Evolutionary conservation across 2,797 vertebrate species (phyloP), one percentile per base, ranked within the genome.

Genomic region (Bradypodion pumilum): DNA sequence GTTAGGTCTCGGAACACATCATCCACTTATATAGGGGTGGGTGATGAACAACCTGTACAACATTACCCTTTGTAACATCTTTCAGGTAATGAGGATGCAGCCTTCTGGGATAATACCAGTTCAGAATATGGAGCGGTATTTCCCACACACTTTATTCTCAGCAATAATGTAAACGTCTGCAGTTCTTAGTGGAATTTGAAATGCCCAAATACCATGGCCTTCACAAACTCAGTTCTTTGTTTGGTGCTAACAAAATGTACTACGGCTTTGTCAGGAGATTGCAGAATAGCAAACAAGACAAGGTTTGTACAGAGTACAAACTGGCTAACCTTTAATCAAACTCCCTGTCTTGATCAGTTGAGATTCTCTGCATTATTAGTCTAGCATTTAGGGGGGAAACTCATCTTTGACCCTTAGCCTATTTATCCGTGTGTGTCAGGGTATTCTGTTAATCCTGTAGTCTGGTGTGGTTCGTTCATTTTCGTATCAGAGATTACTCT

Each of bases 231-330:
- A 5, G 85, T 32, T 27, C 52, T 21, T 40, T 37, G 72, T 60
- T 76, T 72, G 86, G 73, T 86, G 74, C 86, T 86, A 81, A 85
- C n/a, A 84, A 21, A 1, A 3, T 76, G 66, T 86, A 74, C 84
- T 44, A 44, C 0, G 52, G 1, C 73, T 6, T 89, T 91, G 89
- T 0, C 23, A 42, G 68, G 37, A 15, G 5, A 37, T 69, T 37
- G n/a, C 66, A 69, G 32, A 70, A 42, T 25, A 40, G 37, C 70
- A 70, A 70, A 40, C 68, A 19, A 89, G 86, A 81, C 23, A 1
- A 42, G 1, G 37, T 90, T 87, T 89, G 88, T 89, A 89, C 74
- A 56, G 4, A 19, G 52, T 19, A 56, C 52, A 2, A 15, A 35
- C 85, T 40, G 80, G 52, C 79, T 87, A 78, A 29, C 86, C 52